These are phyloP conservation scores for Silurus glanis DNA, from an alignment of 2,113 vertebrate genomes.

Conservation along the genomic window DNA sequence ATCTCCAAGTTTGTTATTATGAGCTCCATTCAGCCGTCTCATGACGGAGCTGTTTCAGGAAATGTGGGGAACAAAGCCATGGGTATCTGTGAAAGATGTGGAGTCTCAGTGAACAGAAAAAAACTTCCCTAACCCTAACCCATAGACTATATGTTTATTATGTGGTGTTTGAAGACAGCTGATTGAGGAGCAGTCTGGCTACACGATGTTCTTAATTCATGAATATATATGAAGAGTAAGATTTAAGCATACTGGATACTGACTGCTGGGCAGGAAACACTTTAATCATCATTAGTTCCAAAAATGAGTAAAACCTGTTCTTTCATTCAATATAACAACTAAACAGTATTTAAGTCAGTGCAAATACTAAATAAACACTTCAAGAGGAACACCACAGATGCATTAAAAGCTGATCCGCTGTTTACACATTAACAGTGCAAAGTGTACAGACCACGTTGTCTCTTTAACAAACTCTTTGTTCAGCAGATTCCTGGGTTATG, in stretches of 20 bases:
- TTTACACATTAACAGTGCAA: neutral
- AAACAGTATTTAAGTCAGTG: neutral
- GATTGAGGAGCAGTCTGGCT: neutral
- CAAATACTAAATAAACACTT: neutral
- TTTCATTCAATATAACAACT: neutral
- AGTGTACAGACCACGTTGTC: neutral
- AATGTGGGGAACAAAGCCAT: constrained; percentile 10
- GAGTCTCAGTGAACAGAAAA: neutral
- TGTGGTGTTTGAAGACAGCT: no score
- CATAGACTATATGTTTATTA: neutral
- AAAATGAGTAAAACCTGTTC: neutral
- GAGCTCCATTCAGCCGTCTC: neutral
- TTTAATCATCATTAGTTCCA: neutral
- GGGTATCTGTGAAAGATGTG: constrained; percentile 26
- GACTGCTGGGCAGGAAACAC: neutral
- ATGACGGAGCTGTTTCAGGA: constrained; percentile 9
- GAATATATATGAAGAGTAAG: neutral
- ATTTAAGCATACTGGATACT: neutral
- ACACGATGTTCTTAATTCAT: neutral
- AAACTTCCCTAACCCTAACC: no score
- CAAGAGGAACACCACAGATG: no score
- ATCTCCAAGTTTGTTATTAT: neutral
- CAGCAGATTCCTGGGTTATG: constrained; percentile 24
- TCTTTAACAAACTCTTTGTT: constrained; percentile 2
- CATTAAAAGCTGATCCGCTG: neutral